Percentiles rank a stretch among this genome's conserved stretches.
Conservation (phyloP, 2,113 vertebrate genomes). For the Sphyrna mokarran region DNA sequence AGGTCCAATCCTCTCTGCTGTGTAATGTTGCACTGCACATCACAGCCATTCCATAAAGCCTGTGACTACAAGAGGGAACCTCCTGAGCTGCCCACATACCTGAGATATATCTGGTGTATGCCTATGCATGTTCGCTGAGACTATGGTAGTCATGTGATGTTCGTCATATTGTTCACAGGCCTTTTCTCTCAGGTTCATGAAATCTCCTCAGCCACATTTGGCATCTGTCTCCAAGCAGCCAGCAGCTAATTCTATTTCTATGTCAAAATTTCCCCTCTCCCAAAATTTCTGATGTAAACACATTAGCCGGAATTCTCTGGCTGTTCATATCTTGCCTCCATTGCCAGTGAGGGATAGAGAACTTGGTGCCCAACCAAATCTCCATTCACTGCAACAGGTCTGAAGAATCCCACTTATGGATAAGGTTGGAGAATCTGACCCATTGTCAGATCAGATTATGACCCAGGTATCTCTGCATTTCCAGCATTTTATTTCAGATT, state of each 20-base stretch:
- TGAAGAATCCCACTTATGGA: too few relatives aligned
- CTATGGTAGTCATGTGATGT: not conserved
- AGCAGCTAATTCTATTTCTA: not conserved
- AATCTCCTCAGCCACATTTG: not conserved
- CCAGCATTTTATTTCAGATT: not conserved
- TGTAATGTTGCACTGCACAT: not conserved
- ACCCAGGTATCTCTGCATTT: not conserved
- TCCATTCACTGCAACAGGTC: too few relatives aligned
- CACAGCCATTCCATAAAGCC: not conserved
- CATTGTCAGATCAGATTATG: too few relatives aligned
- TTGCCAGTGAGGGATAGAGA: too few relatives aligned
- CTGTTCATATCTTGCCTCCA: too few relatives aligned
- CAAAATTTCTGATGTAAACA: too few relatives aligned
- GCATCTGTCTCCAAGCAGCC: not conserved
- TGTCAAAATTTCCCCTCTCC: not conserved
- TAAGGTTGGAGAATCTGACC: too few relatives aligned
- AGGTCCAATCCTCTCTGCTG: not conserved
- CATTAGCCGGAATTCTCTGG: too few relatives aligned
- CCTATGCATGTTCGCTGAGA: not conserved
- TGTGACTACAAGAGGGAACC: not conserved
- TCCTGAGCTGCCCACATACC: not conserved
- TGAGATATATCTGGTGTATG: not conserved
- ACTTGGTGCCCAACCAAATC: too few relatives aligned
- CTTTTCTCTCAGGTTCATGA: not conserved
- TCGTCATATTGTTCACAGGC: not conserved